Percentiles rank a stretch among this genome's conserved stretches.
Evolutionary conservation across 2,113 vertebrate species (phyloP).

Genomic region (Ovis canadensis): DNA sequence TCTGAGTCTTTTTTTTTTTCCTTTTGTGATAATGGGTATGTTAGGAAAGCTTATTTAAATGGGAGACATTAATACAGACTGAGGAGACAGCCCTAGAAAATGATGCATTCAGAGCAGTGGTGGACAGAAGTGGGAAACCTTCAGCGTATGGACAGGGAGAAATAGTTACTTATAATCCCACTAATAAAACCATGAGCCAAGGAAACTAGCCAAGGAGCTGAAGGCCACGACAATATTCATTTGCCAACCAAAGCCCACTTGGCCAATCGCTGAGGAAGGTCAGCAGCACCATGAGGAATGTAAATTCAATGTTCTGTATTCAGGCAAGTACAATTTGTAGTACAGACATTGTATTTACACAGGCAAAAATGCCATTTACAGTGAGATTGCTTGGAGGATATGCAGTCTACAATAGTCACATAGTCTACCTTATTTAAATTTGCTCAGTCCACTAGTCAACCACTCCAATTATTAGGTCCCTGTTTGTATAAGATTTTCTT

Average conservation of each 20-base stretch:
- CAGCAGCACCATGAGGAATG: not conserved
- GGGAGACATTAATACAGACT: not conserved
- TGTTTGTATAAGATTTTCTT: not conserved
- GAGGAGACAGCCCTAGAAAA: not conserved
- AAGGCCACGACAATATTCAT: not conserved
- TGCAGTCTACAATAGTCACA: not conserved
- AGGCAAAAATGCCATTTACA: not conserved
- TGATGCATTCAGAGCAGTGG: not conserved
- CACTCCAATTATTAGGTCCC: not conserved
- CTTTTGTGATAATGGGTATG: not conserved
- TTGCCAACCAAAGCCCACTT: not conserved
- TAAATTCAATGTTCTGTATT: not conserved
- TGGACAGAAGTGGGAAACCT: not conserved
- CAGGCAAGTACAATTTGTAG: not conserved
- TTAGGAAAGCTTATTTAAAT: slow-evolving; percentile 43
- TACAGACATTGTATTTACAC: not conserved
- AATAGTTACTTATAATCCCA: not conserved
- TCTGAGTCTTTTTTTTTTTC: not conserved
- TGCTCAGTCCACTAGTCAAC: not conserved
- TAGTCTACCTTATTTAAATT: not conserved
- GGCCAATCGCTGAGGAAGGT: not conserved
- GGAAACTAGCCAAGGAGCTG: not conserved
- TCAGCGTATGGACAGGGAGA: not conserved
- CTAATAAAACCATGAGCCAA: not conserved
- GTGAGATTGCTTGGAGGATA: not conserved